Evolutionary conservation across 1,140 invertebrate species (phyloP), one percentile per base, ranked within the genome.

Genomic region (Brachionus sp.): DNA sequence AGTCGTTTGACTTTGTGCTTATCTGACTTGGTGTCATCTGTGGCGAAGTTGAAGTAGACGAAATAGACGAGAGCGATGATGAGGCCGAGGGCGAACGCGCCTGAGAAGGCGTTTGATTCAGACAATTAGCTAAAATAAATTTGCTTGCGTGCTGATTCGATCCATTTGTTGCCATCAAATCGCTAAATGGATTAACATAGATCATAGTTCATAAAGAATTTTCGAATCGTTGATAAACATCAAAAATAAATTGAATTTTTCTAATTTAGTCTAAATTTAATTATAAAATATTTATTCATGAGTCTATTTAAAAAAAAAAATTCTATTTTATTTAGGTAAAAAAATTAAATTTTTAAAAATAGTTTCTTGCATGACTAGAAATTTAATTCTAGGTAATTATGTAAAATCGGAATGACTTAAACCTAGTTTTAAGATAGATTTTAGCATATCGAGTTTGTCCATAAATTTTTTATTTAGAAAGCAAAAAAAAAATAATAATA

Each of bases 281-380:
- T 75, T 16, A 16, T 7, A 75, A 75, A 70, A 70, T 70, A 66
- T 37, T 66, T 70, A 70, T 70, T 70, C 37, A 70, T 44, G 37
- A 70, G 66, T 33, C 66, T 33, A 70, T 29, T 29, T 29, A 29
- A 29, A 29, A 29, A 29, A 29, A 33, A 70, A n/a, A 70, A 70
- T 9, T 19, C n/a, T 70, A 5, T 68, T 33, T 68, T 73, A 39
- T 73, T 73, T 35, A 75, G 44, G 70, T 75, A 75, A 19, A 75
- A 75, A 75, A 75, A 75, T 75, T 19, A 75, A 75, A 75, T 46
- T 50, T 25, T 13, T 29, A 46, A 70, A 57, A 57, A 19, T 5
- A 57, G 16, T 57, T 57, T 23, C 19, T 57, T 13, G 50, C 50
- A 57, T 57, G 50, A 57, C 50, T 57, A 57, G 50, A 57, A 57